Evolutionary conservation across 2,113 vertebrate genomes (phyloP), one percentile per base, ranked within the genome.

Genomic region (Ictalurus furcatus): DNA sequence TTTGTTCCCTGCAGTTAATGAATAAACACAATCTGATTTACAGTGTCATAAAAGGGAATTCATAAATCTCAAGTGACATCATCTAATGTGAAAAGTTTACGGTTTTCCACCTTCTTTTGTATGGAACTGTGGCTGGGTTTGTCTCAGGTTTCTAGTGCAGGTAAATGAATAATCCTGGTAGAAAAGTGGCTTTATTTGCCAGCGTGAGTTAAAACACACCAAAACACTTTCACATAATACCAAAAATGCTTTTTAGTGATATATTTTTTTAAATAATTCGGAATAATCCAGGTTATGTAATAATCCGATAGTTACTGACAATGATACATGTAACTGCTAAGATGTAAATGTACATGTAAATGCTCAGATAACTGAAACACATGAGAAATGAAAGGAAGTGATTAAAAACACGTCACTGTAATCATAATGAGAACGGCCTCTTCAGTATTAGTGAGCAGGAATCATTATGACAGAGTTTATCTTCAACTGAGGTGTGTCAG

Each of bases 1-100:
- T 92, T 93, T 93, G 83, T 73, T 82, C 92, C 92, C 93, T 93
- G 19, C 40, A 92, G 95, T 96, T 95, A 96, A 96, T 96, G 89
- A 94, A 89, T 95, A 93, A 79, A 89, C 58, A 80, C 21, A 14
- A 71, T 44, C 52, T 19, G 65, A 73, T 91, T 95, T 93, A 94
- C 88, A 74, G 85, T 88, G 88, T 82, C 65, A 90, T 94, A 94
- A 95, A 92, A 92, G 16, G 11, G n/a, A 89, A 91, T 93, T 93
- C 92, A 95, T 95, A 95, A 94, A 95, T 95, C 91, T 80, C 69
- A 85, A 90, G 56, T 92, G 88, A 93, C 90, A 85, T 93, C 91
- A 92, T 92, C 85, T n/a, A 58, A 52, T 82, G 86, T 91, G 76
- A 89, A 87, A 91, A 28, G 84, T 80, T 81, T 79, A 90, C 91